Percentiles rank a stretch among this genome's conserved stretches.
Evolutionary conservation across 2,888 invertebrate genomes (phyloP).

Genomic region (Tetanocera ferruginea): DNA sequence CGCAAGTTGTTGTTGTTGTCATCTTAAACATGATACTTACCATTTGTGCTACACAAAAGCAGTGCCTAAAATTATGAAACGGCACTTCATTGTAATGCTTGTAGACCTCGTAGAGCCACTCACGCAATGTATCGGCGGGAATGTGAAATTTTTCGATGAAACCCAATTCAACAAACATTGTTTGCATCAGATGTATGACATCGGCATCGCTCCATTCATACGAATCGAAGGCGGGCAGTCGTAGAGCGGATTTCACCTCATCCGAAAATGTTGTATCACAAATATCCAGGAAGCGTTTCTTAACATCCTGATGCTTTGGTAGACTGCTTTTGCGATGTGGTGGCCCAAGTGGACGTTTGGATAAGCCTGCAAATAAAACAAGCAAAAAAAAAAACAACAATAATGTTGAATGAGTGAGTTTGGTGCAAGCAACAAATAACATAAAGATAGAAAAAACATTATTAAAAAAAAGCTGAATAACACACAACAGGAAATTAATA

Average conservation of each 20-base stretch:
- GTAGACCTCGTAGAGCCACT: slow-evolving; percentile 82
- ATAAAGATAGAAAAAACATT: background rate
- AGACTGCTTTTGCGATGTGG: slow-evolving; percentile 70
- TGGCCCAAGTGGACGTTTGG: slow-evolving; percentile 68
- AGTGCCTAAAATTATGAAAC: slow-evolving; percentile 89
- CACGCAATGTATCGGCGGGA: slow-evolving; percentile 77
- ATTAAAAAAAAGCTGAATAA: too few species aligned
- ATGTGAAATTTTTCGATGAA: slow-evolving; percentile 82
- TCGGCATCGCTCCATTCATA: slow-evolving; percentile 87
- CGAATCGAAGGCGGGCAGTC: slow-evolving; percentile 78
- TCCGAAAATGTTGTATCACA: slow-evolving; percentile 70
- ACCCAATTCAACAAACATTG: slow-evolving; percentile 85
- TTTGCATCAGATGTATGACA: slow-evolving; percentile 81
- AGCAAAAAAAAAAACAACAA: slow-evolving; percentile 32
- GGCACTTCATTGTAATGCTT: slow-evolving; percentile 89
- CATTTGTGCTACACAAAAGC: slow-evolving; percentile 91
- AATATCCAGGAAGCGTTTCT: slow-evolving; percentile 69
- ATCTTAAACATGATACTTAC: slow-evolving; percentile 70
- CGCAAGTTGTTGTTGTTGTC: too few species aligned
- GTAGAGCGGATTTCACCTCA: slow-evolving; percentile 69
- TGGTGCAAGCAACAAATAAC: background rate
- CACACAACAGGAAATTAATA: slow-evolving; percentile 28
- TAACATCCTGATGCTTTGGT: slow-evolving; percentile 71
- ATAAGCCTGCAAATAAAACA: slow-evolving; percentile 64
- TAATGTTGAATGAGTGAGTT: background rate